Conservation (phyloP, 2,797 vertebrate genomes). For the Echeneis naucrates region DNA sequence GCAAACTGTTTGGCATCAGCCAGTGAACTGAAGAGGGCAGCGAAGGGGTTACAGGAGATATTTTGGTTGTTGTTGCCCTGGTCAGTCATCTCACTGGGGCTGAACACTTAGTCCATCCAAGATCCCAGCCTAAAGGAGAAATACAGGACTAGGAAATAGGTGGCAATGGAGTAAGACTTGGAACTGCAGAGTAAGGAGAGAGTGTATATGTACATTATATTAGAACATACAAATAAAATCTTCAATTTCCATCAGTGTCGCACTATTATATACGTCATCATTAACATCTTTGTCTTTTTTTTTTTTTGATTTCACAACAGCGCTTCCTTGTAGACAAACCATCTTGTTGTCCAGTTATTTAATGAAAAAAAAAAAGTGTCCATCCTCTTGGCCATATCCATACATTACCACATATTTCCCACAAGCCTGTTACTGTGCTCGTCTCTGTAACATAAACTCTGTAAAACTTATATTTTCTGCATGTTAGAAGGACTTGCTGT, state of each 20-base stretch:
- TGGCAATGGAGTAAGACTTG: background rate
- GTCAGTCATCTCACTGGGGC: conserved; percentile 95
- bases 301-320: too few relatives aligned
- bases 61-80: conserved; percentile 99
- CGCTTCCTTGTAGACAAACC: too few relatives aligned
- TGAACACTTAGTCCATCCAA: conserved; percentile 82
- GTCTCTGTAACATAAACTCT: background rate
- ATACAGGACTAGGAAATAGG: background rate
- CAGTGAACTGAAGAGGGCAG: conserved; percentile 95
- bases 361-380: too few relatives aligned
- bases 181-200: background rate
- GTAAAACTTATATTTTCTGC: background rate
- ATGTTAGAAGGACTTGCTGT: background rate
- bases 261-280: background rate
- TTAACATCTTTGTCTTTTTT: background rate
- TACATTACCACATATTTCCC: background rate
- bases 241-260: too few relatives aligned
- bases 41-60: conserved; percentile 97
- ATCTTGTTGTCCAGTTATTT: too few relatives aligned
- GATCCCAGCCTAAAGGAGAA: conserved; percentile 53
- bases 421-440: background rate
- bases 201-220: background rate
- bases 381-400: background rate
- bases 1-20: conserved; percentile 97
- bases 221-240: background rate